Evolutionary conservation across 2,888 invertebrate genomes (phyloP).

Genomic region (Drosophila percnosoma): DNA sequence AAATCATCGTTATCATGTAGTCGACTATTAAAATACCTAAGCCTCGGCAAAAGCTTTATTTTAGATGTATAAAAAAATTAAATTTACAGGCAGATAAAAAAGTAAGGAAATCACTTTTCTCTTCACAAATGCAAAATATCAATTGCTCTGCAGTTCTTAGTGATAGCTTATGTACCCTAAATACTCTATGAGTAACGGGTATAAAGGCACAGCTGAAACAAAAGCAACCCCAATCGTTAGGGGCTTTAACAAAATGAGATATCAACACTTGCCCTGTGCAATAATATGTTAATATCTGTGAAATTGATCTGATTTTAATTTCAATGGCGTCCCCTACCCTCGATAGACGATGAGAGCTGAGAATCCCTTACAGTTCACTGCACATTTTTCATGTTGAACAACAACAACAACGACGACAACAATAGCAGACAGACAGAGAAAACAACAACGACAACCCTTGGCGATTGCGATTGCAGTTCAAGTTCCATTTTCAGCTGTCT

Average conservation of each 20-base stretch:
- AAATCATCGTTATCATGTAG: background rate
- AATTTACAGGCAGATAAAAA: background rate
- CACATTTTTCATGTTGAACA: constrained; percentile 56
- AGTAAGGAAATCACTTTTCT: background rate
- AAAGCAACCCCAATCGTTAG: constrained; percentile 61
- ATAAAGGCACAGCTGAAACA: constrained; percentile 14
- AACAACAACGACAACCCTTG: constrained; percentile 52
- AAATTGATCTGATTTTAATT: constrained; percentile 80
- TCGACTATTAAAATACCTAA: constrained; percentile 19
- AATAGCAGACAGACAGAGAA: constrained; percentile 16
- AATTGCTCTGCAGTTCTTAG: background rate
- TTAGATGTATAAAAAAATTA: no score
- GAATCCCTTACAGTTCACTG: constrained; percentile 73
- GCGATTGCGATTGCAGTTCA: constrained; percentile 29
- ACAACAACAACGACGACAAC: constrained; percentile 41
- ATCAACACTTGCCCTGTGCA: constrained; percentile 64
- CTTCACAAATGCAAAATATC: background rate
- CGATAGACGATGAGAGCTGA: constrained; percentile 22
- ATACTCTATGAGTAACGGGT: constrained; percentile 8
- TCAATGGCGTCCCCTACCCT: constrained; percentile 51
- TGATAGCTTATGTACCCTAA: constrained; percentile 9
- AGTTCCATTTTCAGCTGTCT: constrained; percentile 61
- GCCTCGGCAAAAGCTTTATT: no score
- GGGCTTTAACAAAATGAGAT: constrained; percentile 35
- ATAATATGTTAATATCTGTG: constrained; percentile 74